phyloP scores from a whole-genome alignment of 2,888 invertebrate species.

The Yponomeuta cagnagella region DNA sequence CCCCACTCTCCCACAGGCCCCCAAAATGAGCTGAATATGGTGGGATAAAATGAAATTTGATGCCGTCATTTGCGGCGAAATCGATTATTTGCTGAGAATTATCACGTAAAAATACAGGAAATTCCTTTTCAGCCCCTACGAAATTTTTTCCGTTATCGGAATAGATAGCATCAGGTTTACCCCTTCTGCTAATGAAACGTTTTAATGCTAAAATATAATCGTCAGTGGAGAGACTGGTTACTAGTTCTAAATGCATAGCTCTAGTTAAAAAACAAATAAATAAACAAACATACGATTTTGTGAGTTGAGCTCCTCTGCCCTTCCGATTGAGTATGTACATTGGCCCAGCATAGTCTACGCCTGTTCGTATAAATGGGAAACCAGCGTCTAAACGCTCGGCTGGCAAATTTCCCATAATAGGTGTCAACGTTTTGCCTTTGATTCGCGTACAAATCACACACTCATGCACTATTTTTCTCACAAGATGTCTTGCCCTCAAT shows the following conservation, averaged over 20 bases:
- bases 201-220: no score
- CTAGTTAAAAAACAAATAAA: neutral
- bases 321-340: neutral
- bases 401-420: conserved; percentile 8
- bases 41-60: neutral
- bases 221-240: no score
- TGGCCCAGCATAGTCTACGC: conserved; percentile 9
- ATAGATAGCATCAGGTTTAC: no score
- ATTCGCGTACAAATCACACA: neutral
- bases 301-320: neutral
- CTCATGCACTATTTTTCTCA: neutral
- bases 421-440: neutral
- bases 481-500: neutral
- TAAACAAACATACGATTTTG: neutral
- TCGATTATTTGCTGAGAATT: neutral
- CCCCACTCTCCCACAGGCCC: conserved; percentile 8
- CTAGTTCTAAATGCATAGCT: no score
- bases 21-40: neutral
- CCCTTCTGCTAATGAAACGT: no score
- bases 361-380: conserved; percentile 1
- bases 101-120: neutral
- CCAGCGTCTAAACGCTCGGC: neutral
- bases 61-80: neutral
- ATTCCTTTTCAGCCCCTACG: neutral
- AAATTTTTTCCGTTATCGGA: neutral